A percentile compares a stretch with the other conserved stretches of the same genome.
phyloP scores from a whole-genome alignment of 2,888 invertebrate species.

The Neoscelio sp. region DNA sequence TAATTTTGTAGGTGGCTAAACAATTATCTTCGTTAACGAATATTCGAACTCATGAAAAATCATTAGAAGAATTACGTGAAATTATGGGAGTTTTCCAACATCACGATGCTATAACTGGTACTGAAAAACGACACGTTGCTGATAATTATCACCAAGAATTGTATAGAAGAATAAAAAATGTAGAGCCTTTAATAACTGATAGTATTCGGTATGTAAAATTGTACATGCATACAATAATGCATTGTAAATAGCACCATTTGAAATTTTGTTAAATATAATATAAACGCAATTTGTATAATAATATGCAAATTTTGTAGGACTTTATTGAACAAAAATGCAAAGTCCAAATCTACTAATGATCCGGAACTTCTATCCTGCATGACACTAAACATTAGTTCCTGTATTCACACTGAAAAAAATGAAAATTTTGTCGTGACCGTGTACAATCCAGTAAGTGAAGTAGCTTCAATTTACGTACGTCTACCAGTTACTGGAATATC shows the following conservation, averaged over 20 bases:
- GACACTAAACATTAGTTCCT: slow-evolving; percentile 90
- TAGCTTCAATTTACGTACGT: slow-evolving; percentile 85
- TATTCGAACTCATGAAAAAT: slow-evolving; percentile 84
- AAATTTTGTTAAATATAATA: too few relatives aligned
- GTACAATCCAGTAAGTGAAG: slow-evolving; percentile 91
- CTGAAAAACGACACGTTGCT: slow-evolving; percentile 92
- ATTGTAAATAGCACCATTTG: too few relatives aligned
- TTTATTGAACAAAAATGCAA: slow-evolving; percentile 10
- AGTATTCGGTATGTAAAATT: slow-evolving; percentile 84
- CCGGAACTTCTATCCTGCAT: slow-evolving; percentile 84
- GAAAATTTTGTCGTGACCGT: slow-evolving; percentile 88
- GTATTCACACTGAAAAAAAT: slow-evolving; percentile 86
- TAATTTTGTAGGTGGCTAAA: slow-evolving; percentile 86
- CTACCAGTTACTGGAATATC: slow-evolving; percentile 85
- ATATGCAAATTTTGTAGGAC: slow-evolving; percentile 47
- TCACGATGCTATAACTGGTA: slow-evolving; percentile 94
- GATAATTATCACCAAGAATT: slow-evolving; percentile 92
- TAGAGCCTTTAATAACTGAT: slow-evolving; percentile 84
- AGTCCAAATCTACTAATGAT: slow-evolving; percentile 34
- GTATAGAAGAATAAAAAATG: slow-evolving; percentile 87
- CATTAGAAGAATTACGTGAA: slow-evolving; percentile 87
- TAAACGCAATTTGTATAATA: too few relatives aligned
- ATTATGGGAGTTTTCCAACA: slow-evolving; percentile 94
- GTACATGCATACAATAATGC: background rate
- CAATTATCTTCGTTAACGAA: slow-evolving; percentile 87